Conservation (phyloP, 2,797 vertebrate genomes). For the Serranus cabrilla region DNA sequence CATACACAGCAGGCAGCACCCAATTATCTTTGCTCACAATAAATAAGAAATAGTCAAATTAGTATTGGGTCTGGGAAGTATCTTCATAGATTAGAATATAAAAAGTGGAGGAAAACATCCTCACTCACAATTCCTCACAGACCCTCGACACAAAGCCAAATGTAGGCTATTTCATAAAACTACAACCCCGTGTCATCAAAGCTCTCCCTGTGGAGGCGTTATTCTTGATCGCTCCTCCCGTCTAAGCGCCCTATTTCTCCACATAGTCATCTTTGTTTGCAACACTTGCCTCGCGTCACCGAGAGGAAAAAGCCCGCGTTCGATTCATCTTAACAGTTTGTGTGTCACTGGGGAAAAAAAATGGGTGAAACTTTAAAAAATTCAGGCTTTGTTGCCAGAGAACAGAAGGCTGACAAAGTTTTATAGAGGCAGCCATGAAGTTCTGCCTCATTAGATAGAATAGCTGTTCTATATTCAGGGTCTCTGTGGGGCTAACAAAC, state of each 20-base stretch:
- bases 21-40: slow-evolving; percentile 80
- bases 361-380: slow-evolving; percentile 74
- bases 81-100: slow-evolving; percentile 57
- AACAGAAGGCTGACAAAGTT: slow-evolving; percentile 85
- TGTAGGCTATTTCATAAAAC: slow-evolving; percentile 84
- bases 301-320: slow-evolving; percentile 65
- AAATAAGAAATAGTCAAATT: slow-evolving; percentile 79
- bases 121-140: slow-evolving; percentile 69
- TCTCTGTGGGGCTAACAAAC: slow-evolving; percentile 79
- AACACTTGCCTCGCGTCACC: slow-evolving; percentile 71
- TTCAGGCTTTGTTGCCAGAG: slow-evolving; percentile 81
- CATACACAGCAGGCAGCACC: slow-evolving; percentile 71
- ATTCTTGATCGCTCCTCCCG: slow-evolving; percentile 76
- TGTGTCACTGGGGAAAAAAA: slow-evolving; percentile 64
- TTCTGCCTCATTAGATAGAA: slow-evolving; percentile 86
- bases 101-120: slow-evolving; percentile 68
- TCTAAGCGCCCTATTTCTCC: slow-evolving; percentile 83
- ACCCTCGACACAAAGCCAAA: slow-evolving; percentile 79
- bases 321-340: slow-evolving; percentile 78
- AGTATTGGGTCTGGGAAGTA: slow-evolving; percentile 56
- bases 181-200: slow-evolving; percentile 82
- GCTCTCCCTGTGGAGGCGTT: slow-evolving; percentile 76
- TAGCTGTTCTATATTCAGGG: slow-evolving; percentile 85
- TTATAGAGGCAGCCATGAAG: slow-evolving; percentile 81
- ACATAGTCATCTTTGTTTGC: slow-evolving; percentile 80